These are phyloP conservation scores for Oasisia sp. DNA, from an alignment of 2,888 invertebrate species.

Conservation along the genomic window DNA sequence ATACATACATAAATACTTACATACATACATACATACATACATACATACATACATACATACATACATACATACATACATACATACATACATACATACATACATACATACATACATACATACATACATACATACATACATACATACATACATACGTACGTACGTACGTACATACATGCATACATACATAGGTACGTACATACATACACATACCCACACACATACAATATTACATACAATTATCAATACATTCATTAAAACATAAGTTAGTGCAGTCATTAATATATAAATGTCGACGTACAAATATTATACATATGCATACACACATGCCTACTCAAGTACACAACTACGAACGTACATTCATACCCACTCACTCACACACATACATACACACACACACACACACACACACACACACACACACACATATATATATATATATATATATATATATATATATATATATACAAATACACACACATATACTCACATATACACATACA, in stretches of 20 bases:
- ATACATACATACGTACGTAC: too few relatives aligned
- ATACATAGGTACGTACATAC: background rate
- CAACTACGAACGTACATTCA: background rate
- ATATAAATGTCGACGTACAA: background rate
- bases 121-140: background rate
- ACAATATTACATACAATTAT: background rate
- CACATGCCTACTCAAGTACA: background rate
- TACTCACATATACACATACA: background rate
- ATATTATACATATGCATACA: background rate
- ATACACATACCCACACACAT: background rate
- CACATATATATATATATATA: background rate
- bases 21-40: background rate
- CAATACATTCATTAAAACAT: background rate
- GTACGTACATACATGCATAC: background rate
- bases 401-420: background rate
- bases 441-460: slow-evolving; percentile 17
- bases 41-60: background rate
- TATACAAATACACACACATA: slow-evolving; percentile 20
- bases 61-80: background rate
- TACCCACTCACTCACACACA: background rate
- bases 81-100: background rate
- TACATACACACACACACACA: background rate
- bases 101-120: background rate
- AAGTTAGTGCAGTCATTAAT: background rate
- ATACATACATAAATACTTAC: too few relatives aligned